Base-by-base conservation (phyloP, 2,797 vertebrate species). In the Pelochelys cantorii region DNA sequence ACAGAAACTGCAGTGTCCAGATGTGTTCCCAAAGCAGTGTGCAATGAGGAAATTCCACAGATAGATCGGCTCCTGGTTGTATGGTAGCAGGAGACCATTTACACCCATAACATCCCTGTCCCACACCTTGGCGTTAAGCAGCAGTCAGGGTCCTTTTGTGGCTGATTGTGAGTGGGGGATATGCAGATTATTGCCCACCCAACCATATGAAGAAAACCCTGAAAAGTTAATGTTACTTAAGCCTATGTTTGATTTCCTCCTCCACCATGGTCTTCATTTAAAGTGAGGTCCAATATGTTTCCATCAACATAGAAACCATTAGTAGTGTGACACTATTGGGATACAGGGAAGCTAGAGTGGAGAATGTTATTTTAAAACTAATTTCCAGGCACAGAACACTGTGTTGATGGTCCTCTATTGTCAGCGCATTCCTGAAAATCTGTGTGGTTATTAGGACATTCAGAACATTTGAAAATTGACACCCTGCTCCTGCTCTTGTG, bases 1-100 rank as follows among this genome's bases (percentile, higher is more conserved):
- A 25, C 85, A 79, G 90, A 90, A 94, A 78, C 94, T 95, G 92
- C 29, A 89, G 60, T 80, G 55, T 53, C 27, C 75, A 75, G 27
- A 53, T 15, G 15, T 17, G 42, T 13, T 29, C 14, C 15, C 25
- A 48, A 14, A 52, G 17, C 25, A 18, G 27, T 34, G 17, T 34
- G 55, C 11, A 7, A 42, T 12, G 18, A 83, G 20, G 17, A 27
- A 48, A 74, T 42, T 77, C 13, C 75, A 17, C 34, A 75, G 23
- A 14, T 75, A 23, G 22, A 27, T 23, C 20, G n/a, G 55, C 29
- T 20, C 11, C 31, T 34, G 10, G 5, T 79, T 55, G 53, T n/a
- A 5, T 53, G 31, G 17, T 54, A 20, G 52, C 12, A 22, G 31
- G 18, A 71, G 29, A 12, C 53, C 11, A 29, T 14, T 9, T 27